A percentile compares a stretch with the other conserved stretches of the same genome.
phyloP scores from a whole-genome alignment of 2,113 vertebrate species.

The Pelecanoides urinatrix region DNA sequence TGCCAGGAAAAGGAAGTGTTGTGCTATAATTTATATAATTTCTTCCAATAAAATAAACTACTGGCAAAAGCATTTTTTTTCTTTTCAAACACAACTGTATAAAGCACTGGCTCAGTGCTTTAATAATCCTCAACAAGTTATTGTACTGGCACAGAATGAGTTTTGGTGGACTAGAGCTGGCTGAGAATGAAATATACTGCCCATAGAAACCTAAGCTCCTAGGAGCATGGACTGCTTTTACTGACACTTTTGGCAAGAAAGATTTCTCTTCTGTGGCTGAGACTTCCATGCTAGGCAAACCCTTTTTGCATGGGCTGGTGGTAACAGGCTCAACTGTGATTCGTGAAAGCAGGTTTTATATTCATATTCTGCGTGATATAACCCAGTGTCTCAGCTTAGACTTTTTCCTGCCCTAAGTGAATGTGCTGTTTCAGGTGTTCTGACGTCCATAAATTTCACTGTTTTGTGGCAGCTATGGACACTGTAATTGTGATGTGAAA shows the following conservation, averaged over 20 bases:
- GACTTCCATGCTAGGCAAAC: neutral
- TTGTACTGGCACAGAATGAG: neutral
- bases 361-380: neutral
- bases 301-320: neutral
- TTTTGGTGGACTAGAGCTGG: neutral
- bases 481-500: neutral
- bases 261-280: neutral
- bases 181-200: neutral
- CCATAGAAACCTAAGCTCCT: neutral
- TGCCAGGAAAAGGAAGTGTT: neutral
- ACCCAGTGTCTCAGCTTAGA: neutral
- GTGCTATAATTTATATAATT: constrained; percentile 1
- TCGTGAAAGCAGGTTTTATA: neutral
- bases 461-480: neutral
- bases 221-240: neutral
- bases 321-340: neutral
- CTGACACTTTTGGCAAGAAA: neutral
- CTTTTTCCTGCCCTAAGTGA: neutral
- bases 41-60: neutral
- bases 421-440: neutral
- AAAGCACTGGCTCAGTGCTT: neutral
- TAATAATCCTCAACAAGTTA: constrained; percentile 33
- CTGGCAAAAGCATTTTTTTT: neutral
- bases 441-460: neutral
- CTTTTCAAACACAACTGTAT: constrained; percentile 6